phyloP scores from a whole-genome alignment of 1,140 invertebrate genomes.

The Drosophila athabasca region DNA sequence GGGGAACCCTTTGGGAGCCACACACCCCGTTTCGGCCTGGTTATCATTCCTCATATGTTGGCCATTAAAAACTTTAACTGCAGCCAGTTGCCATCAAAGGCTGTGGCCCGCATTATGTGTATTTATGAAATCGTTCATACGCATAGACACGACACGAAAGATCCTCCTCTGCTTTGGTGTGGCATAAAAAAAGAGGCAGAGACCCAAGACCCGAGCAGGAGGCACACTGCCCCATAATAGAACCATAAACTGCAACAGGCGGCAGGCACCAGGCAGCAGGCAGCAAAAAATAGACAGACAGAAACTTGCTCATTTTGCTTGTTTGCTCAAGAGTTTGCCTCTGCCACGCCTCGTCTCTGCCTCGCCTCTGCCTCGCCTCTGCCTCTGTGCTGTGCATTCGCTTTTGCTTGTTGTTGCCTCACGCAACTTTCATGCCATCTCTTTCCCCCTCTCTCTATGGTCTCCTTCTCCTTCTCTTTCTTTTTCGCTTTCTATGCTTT shows the following conservation, averaged over 20 bases:
- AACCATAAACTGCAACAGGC: conserved; percentile 66
- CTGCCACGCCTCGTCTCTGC: no score
- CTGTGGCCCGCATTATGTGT: conserved; percentile 51
- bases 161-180: conserved; percentile 33
- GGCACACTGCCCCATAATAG: conserved; percentile 57
- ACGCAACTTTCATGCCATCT: conserved; percentile 50
- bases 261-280: conserved; percentile 40
- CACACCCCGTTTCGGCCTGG: not conserved
- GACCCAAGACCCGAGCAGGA: conserved; percentile 21
- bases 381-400: conserved; percentile 27
- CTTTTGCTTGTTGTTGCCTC: conserved; percentile 42
- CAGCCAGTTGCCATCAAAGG: conserved; percentile 44
- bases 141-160: conserved; percentile 18
- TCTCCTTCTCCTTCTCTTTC: not conserved
- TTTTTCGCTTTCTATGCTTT: conserved; percentile 10
- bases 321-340: conserved; percentile 43
- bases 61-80: conserved; percentile 57
- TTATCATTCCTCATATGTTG: conserved; percentile 41
- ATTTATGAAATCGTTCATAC: conserved; percentile 52
- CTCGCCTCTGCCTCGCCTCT: no score
- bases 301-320: conserved; percentile 55
- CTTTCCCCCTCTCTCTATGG: conserved; percentile 1
- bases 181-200: conserved; percentile 48
- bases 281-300: conserved; percentile 41
- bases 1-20: conserved; percentile 26